Evolutionary conservation across 2,888 invertebrate genomes (phyloP), one percentile per base, ranked within the genome.

Genomic region (Urechis unicinctus): DNA sequence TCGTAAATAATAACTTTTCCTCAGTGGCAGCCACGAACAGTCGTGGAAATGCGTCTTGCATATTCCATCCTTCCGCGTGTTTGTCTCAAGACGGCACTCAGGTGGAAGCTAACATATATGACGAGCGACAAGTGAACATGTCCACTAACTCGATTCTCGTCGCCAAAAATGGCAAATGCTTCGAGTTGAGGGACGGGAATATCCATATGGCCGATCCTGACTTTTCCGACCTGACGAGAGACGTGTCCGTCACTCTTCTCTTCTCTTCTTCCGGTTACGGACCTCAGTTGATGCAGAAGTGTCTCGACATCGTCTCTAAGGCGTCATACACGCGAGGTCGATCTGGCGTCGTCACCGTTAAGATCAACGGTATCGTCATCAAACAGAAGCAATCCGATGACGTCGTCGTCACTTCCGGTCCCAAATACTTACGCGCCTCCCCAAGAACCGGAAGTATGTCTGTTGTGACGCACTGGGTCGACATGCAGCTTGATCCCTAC

Each of bases 31-130:
- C 78, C 4, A 71, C 73, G 17, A 78, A 72, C 62, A 63, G 65
- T 17, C 61, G 69, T 0, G 79, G 79, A 4, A 71, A 66, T 21
- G 61, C 69, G 2, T 70, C 73, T 44, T 72, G 73, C 54, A 65
- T 80, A 25, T 70, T 74, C 50, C 79, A 79, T 58, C 70, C 72
- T 1, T 70, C 70, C 2, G 77, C 72, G 2, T 75, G 74, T 57
- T 69, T 80, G 52, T 68, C 68, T 51, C 79, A 80, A 58, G 68
- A 72, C n/a, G 68, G 69, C n/a, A 75, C 75, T 5, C 70, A 66
- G 22, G 73, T 75, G 6, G 74, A 76, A 56, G 69, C 72, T 24
- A 71, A 73, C 41, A 66, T 78, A 24, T 70, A 69, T 61, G 58
- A 63, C 53, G 68, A 65, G 25, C 60, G 71, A 21, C 56, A 66